Conservation (phyloP, 23 tunicate species). For the Trididemnum clinides region DNA sequence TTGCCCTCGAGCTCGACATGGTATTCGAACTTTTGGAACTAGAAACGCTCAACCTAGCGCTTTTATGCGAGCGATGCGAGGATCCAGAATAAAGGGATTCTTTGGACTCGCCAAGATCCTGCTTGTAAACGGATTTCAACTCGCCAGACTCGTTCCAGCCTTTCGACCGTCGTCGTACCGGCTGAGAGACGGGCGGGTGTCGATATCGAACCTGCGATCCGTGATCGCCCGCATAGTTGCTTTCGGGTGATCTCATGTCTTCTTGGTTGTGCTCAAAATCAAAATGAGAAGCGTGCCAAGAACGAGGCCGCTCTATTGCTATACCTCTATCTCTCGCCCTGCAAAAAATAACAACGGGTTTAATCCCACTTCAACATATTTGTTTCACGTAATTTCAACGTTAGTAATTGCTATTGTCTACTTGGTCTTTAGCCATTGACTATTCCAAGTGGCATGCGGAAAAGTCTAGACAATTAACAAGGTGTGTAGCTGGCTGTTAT, state of each 20-base stretch:
- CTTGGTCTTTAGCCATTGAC: no score
- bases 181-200: background rate
- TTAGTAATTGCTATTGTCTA: no score
- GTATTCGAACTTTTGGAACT: slow-evolving; percentile 64
- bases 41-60: slow-evolving; percentile 47
- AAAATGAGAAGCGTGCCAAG: slow-evolving; percentile 83
- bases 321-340: slow-evolving; percentile 61
- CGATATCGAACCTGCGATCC: slow-evolving; percentile 4
- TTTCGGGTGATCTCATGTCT: slow-evolving; percentile 63
- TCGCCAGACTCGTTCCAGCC: slow-evolving; percentile 89
- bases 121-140: slow-evolving; percentile 56
- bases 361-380: background rate
- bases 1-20: slow-evolving; percentile 72
- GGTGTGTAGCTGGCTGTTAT: no score
- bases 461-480: no score
- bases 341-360: background rate
- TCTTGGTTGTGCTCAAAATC: background rate
- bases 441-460: no score
- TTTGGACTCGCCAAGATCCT: slow-evolving; percentile 55
- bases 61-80: slow-evolving; percentile 47
- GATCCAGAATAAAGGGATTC: slow-evolving; percentile 58
- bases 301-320: slow-evolving; percentile 67
- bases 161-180: slow-evolving; percentile 44
- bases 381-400: background rate
- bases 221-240: slow-evolving; percentile 19